Percentiles rank a stretch among this genome's conserved stretches.
phyloP scores from a whole-genome alignment of 1,140 invertebrate genomes.

The Orussus abietinus region DNA sequence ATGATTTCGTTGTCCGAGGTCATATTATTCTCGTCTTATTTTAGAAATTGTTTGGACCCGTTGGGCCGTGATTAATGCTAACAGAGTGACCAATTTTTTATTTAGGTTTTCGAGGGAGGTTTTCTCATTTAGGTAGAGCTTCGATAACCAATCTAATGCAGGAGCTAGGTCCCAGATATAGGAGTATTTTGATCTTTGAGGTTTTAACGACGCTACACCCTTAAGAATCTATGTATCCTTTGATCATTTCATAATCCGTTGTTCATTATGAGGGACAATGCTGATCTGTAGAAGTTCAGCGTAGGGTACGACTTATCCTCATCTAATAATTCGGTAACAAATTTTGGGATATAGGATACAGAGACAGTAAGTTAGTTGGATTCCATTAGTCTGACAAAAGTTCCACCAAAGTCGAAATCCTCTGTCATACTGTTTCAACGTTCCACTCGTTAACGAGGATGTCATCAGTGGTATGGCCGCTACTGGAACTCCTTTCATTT shows the following conservation, averaged over 20 bases:
- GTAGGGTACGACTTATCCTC: constrained; percentile 21
- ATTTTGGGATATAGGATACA: constrained; percentile 5
- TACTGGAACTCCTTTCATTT: constrained; percentile 6
- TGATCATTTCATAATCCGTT: constrained; percentile 18
- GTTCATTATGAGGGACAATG: constrained; percentile 17
- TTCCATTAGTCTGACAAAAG: constrained; percentile 19
- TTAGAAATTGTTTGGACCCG: constrained; percentile 15
- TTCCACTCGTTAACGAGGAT: constrained; percentile 23
- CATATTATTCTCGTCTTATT: neutral
- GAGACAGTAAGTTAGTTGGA: constrained; percentile 1
- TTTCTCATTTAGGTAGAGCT: neutral
- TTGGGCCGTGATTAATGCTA: constrained; percentile 22
- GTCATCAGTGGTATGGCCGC: constrained; percentile 22
- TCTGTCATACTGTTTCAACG: constrained; percentile 28
- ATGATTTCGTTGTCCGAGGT: constrained; percentile 17
- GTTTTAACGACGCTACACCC: constrained; percentile 21
- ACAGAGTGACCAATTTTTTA: constrained; percentile 18
- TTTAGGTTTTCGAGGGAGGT: constrained; percentile 20
- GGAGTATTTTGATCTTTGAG: constrained; percentile 21
- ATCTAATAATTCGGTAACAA: constrained; percentile 19
- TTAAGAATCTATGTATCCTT: constrained; percentile 23
- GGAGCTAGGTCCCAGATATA: constrained; percentile 24
- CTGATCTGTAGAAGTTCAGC: constrained; percentile 23
- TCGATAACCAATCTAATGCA: constrained; percentile 21
- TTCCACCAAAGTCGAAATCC: constrained; percentile 23